These are phyloP conservation scores for Eupithecia subfuscata DNA, from an alignment of 2,888 invertebrate genomes.

Conservation along the genomic window DNA sequence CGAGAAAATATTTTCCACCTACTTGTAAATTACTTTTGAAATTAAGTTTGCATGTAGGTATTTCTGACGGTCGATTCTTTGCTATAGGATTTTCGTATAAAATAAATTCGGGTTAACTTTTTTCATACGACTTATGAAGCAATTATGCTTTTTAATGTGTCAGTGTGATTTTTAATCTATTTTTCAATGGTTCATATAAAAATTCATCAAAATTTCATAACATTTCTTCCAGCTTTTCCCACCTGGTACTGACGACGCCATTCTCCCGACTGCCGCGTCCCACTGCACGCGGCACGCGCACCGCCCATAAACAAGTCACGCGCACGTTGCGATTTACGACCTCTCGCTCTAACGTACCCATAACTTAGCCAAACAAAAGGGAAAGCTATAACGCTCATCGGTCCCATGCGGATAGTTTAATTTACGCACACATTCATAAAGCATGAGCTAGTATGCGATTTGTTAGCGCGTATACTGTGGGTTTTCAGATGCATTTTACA, in stretches of 20 bases:
- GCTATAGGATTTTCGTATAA: not conserved
- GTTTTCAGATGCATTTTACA: conserved; percentile 55
- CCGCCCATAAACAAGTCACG: conserved; percentile 85
- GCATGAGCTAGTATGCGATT: conserved; percentile 81
- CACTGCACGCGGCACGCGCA: conserved; percentile 72
- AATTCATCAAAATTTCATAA: conserved; percentile 15
- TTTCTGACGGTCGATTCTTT: not conserved
- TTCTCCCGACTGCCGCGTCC: conserved; percentile 78
- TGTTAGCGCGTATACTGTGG: conserved; percentile 55
- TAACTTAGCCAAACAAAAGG: conserved; percentile 83
- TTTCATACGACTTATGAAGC: not conserved
- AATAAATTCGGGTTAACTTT: not conserved
- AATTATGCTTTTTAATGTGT: not conserved
- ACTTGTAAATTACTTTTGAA: conserved; percentile 3
- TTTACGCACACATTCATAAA: conserved; percentile 79
- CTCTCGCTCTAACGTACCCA: conserved; percentile 82
- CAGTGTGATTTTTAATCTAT: not conserved
- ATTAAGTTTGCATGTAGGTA: not conserved
- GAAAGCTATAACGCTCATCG: conserved; percentile 83
- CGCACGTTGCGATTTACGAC: conserved; percentile 80
- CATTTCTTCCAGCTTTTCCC: conserved; percentile 42
- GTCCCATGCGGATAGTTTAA: conserved; percentile 83
- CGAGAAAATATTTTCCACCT: not conserved
- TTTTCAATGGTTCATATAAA: conserved; percentile 4
- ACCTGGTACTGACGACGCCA: conserved; percentile 65